Evolutionary conservation across 2,113 vertebrate species (phyloP).

Genomic region (Maccullochella peelii): DNA sequence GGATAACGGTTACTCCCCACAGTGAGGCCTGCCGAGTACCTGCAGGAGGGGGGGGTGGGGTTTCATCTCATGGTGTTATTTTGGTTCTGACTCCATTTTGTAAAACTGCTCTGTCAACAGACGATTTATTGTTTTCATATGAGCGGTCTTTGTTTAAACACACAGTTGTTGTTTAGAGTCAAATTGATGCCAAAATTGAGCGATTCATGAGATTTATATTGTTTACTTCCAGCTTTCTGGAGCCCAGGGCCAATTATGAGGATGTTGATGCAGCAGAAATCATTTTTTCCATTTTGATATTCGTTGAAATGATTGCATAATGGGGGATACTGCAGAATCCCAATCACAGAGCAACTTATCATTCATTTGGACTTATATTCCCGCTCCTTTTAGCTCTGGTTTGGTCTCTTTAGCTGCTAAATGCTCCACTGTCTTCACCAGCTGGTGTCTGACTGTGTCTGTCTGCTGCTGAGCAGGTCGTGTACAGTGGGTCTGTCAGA

Average conservation of each 20-base stretch:
- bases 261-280: background rate
- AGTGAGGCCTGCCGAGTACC: background rate
- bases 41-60: background rate
- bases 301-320: background rate
- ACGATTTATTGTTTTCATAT: conserved; percentile 2
- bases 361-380: background rate
- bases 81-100: background rate
- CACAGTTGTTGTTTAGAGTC: background rate
- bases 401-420: background rate
- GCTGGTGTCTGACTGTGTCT: background rate
- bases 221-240: background rate
- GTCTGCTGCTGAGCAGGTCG: too few relatives aligned
- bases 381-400: background rate
- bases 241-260: background rate
- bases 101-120: background rate
- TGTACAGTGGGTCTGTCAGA: too few relatives aligned
- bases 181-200: background rate
- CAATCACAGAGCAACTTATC: background rate
- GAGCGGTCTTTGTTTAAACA: background rate
- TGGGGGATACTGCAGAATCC: background rate
- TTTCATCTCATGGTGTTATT: background rate
- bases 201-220: background rate
- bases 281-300: background rate
- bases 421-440: background rate
- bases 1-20: background rate